Evolutionary conservation across 1,140 invertebrate species (phyloP).

Genomic region (Diuraphis noxia): DNA sequence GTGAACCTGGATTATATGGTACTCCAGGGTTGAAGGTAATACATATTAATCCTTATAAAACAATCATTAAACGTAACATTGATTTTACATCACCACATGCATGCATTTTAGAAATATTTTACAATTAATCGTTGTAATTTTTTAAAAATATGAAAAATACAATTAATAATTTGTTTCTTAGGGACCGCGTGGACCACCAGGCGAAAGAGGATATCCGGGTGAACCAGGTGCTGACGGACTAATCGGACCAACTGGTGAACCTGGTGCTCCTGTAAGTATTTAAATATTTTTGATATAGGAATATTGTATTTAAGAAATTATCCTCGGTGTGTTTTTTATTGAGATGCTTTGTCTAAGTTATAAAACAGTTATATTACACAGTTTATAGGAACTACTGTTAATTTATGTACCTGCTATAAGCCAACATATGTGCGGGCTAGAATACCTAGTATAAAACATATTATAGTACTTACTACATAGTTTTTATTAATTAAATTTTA

Average conservation of each 20-base stretch:
- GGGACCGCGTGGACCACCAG: conserved; percentile 67
- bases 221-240: conserved; percentile 48
- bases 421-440: background rate
- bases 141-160: background rate
- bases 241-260: conserved; percentile 64
- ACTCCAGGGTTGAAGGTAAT: conserved; percentile 65
- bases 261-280: conserved; percentile 66
- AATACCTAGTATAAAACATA: too few relatives aligned
- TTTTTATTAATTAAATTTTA: background rate
- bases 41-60: background rate
- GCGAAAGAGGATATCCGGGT: conserved; percentile 65
- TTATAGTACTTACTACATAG: background rate
- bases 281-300: background rate
- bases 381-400: background rate
- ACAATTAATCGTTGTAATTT: background rate
- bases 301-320: background rate
- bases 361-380: too few relatives aligned
- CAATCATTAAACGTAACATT: background rate
- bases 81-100: background rate
- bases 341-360: background rate
- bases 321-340: background rate
- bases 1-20: conserved; percentile 73
- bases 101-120: background rate
- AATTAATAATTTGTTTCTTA: background rate
- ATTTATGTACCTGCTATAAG: background rate